Evolutionary conservation across 1,140 invertebrate species (phyloP), one percentile per base, ranked within the genome.

Genomic region (Drosophila pallidifrons): DNA sequence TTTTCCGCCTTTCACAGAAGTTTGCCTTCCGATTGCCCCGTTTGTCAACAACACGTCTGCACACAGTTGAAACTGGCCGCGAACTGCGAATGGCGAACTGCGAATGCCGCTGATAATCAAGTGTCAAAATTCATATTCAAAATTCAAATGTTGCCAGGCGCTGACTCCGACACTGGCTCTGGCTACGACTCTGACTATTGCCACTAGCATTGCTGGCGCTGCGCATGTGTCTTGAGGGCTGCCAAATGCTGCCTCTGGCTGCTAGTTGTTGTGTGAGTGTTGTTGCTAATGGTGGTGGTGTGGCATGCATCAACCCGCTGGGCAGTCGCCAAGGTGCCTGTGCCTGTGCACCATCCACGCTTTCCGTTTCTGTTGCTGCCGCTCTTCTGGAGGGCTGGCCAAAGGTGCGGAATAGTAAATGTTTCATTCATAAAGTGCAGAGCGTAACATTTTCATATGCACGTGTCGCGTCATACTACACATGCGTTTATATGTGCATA

Each of bases 61-160:
- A 76, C 85, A 73, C 81, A 76, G 55, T 78, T 81, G 65, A 45
- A 88, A 85, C 81, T 85, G 81, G 77, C 71, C 86, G 81, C 81
- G 75, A 72, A 88, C 83, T 87, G 83, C 79, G 77, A 83, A 35
- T 13, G 20, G 13, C 66, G 82, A 16, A 10, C 81, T 86, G 83
- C 58, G 59, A 63, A 28, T 49, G 47, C 25, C 67, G 83, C 82
- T 88, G 85, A 88, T 88, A 88, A 88, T 88, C 85, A 88, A 88
- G 81, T 88, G 85, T 88, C 85, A 88, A 88, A 88, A 88, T 79
- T 88, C 85, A 88, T 88, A 89, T 88, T 88, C 85, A 85, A 88
- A 88, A 89, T 89, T 89, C 85, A 89, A 88, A 89, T 76, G 81
- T 46, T 80, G 82, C 79, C 76, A 70, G 75, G 66, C 73, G 51